Conservation (phyloP, 2,113 vertebrate genomes). For the Xyliphius kryptos region DNA sequence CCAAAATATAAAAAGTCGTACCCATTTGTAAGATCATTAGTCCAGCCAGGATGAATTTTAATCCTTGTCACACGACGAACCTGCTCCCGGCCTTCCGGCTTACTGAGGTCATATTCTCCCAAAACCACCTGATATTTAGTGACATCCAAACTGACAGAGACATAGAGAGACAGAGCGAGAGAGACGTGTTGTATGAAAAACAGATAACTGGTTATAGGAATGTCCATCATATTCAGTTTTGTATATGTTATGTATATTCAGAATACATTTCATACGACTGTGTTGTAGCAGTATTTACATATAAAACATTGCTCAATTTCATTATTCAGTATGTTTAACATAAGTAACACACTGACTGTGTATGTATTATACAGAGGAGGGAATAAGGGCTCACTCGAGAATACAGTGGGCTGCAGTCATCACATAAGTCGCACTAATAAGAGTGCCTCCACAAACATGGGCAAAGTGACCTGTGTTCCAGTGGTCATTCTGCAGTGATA, state of each 20-base stretch:
- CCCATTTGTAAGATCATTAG: conserved; percentile 12
- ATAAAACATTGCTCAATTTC: too few species aligned
- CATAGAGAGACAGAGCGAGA: not conserved
- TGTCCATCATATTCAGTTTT: too few species aligned
- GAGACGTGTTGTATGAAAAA: too few species aligned
- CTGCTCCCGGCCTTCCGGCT: conserved; percentile 45
- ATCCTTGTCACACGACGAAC: conserved; percentile 38
- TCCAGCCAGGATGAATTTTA: conserved; percentile 51
- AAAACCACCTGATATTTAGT: conserved; percentile 47
- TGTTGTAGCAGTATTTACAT: too few species aligned
- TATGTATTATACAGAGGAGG: too few species aligned
- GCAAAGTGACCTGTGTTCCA: not conserved
- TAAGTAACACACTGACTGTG: too few species aligned
- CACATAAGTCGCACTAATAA: conserved; percentile 29
- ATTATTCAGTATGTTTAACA: too few species aligned
- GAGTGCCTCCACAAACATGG: conserved; percentile 15
- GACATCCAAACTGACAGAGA: conserved; percentile 38
- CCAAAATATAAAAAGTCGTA: not conserved
- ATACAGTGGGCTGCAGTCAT: conserved; percentile 66
- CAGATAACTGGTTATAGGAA: too few species aligned
- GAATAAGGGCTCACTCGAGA: conserved; percentile 42
- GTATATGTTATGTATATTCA: too few species aligned
- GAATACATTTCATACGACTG: too few species aligned
- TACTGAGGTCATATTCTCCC: conserved; percentile 56
- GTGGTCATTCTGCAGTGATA: conserved; percentile 1